A percentile compares a stretch with the other conserved stretches of the same genome.
phyloP scores from a whole-genome alignment of 2,113 vertebrate genomes.

The Passer domesticus region DNA sequence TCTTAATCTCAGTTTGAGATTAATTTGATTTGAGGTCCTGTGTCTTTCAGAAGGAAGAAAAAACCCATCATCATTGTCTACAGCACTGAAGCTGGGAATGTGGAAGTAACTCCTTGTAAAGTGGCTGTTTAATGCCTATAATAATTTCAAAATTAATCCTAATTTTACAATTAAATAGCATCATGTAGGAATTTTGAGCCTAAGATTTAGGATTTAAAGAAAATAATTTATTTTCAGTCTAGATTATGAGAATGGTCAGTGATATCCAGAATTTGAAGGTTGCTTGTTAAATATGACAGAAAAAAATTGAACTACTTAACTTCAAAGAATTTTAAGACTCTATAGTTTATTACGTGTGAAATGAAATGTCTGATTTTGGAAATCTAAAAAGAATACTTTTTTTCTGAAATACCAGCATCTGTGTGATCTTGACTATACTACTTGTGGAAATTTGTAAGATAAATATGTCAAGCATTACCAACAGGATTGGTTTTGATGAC shows the following conservation, averaged over 20 bases:
- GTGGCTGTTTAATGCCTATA: neutral
- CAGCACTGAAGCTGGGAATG: neutral
- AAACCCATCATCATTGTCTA: fast-evolving
- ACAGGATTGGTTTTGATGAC: neutral
- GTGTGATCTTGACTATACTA: neutral
- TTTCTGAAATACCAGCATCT: neutral
- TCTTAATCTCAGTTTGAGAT: neutral
- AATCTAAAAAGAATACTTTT: neutral
- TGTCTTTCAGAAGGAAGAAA: neutral
- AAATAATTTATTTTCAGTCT: neutral
- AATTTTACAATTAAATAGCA: neutral
- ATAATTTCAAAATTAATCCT: neutral
- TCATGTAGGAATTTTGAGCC: neutral
- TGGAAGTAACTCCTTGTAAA: neutral
- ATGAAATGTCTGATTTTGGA: neutral
- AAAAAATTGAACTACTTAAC: neutral
- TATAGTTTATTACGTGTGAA: neutral
- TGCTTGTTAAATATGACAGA: neutral
- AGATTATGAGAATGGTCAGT: neutral
- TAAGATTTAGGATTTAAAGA: neutral
- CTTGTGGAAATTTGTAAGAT: neutral
- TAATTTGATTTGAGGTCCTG: neutral
- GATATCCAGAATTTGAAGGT: neutral
- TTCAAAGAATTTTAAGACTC: neutral
- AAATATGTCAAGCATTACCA: neutral